Evolutionary conservation across 2,888 invertebrate species (phyloP).

Genomic region (Oeneis ivallda): DNA sequence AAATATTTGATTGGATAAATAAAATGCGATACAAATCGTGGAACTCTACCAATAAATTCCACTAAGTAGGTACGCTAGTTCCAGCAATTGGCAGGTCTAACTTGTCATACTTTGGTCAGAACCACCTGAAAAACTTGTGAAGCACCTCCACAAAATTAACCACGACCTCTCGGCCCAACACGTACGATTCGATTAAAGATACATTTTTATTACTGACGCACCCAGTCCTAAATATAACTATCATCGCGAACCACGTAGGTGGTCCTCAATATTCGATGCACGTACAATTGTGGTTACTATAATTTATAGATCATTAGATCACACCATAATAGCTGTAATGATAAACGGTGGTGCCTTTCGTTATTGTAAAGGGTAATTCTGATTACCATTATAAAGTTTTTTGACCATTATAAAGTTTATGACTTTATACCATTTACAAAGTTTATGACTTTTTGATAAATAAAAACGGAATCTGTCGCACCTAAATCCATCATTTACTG

Average conservation of each 20-base stretch:
- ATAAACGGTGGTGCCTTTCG: slow-evolving; percentile 29
- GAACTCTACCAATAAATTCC: no score
- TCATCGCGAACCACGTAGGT: slow-evolving; percentile 38
- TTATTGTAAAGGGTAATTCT: slow-evolving; percentile 6
- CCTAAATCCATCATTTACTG: no score
- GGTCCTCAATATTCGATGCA: slow-evolving; percentile 43
- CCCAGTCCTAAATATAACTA: slow-evolving; percentile 25
- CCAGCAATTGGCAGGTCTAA: no score
- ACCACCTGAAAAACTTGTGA: no score
- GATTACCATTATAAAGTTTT: background rate
- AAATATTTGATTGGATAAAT: no score
- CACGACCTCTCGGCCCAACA: background rate
- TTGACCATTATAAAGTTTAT: background rate
- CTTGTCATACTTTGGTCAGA: background rate
- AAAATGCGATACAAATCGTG: no score
- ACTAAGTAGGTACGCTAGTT: no score
- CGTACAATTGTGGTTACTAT: slow-evolving; percentile 43
- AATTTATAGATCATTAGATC: slow-evolving; percentile 44
- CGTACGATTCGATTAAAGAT: slow-evolving; percentile 7
- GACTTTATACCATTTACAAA: background rate
- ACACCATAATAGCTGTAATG: slow-evolving; percentile 28
- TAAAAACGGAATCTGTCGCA: no score
- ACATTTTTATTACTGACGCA: slow-evolving; percentile 31
- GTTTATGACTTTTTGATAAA: background rate
- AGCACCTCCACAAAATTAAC: background rate